Evolutionary conservation across 53 echinoderm and acorn worm genomes (phyloP).

Genomic region (Zoroaster sp.): DNA sequence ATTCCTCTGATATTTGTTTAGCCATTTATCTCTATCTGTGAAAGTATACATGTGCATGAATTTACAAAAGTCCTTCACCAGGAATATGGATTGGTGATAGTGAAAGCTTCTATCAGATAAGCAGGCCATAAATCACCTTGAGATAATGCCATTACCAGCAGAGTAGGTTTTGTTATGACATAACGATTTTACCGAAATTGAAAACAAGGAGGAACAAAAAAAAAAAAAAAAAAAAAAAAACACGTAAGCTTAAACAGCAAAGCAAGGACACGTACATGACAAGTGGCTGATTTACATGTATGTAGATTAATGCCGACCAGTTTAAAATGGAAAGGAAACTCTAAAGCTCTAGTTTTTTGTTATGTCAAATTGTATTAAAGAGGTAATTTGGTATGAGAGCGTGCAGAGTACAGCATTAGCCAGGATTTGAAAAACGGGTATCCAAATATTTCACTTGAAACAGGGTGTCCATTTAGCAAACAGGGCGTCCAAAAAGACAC

Average conservation of each 20-base stretch:
- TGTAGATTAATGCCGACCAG: too few relatives aligned
- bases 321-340: too few relatives aligned
- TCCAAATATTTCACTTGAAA: too few relatives aligned
- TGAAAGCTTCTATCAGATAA: constrained; percentile 29
- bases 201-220: background rate
- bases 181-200: background rate
- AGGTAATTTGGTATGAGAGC: too few relatives aligned
- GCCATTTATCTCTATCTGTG: constrained; percentile 26
- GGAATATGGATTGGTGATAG: background rate
- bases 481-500: too few relatives aligned
- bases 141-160: background rate
- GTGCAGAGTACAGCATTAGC: too few relatives aligned
- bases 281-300: background rate
- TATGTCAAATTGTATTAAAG: too few relatives aligned
- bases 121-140: constrained; percentile 2
- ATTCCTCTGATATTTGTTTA: background rate
- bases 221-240: background rate
- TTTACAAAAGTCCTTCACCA: constrained; percentile 2
- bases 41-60: constrained; percentile 22
- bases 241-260: too few relatives aligned
- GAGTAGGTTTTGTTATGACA: background rate
- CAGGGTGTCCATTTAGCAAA: too few relatives aligned
- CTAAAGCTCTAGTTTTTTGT: too few relatives aligned
- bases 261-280: background rate
- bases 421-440: too few relatives aligned